Evolutionary conservation across 2,888 invertebrate genomes (phyloP).

Genomic region (Sclerodermus sp.): DNA sequence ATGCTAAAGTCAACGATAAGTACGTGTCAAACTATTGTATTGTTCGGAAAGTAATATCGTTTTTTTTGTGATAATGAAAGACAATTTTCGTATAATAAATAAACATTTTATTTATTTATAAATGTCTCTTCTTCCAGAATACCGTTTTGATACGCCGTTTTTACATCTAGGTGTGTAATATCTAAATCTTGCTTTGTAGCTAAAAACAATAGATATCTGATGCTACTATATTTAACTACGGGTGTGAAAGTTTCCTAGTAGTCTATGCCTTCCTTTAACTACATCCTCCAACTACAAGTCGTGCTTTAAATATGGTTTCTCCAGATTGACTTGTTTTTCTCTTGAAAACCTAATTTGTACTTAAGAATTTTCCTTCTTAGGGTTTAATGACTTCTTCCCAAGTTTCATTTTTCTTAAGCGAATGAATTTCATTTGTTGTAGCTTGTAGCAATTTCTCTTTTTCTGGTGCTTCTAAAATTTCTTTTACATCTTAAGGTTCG

Average conservation of each 20-base stretch:
- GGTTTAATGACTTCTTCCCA: background rate
- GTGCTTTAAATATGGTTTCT: slow-evolving; percentile 9
- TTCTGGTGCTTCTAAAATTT: background rate
- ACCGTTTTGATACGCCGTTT: slow-evolving; percentile 11
- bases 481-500: background rate
- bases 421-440: background rate
- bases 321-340: slow-evolving; percentile 7
- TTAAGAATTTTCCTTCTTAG: slow-evolving; percentile 2
- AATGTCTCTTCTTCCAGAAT: slow-evolving; percentile 9
- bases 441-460: background rate
- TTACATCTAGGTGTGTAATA: slow-evolving; percentile 13
- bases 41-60: too few relatives aligned
- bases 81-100: slow-evolving; percentile 20
- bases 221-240: slow-evolving; percentile 8
- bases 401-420: background rate
- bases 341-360: slow-evolving; percentile 12
- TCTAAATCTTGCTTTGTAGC: slow-evolving; percentile 4
- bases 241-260: slow-evolving; percentile 15
- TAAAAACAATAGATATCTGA: slow-evolving; percentile 8
- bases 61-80: slow-evolving; percentile 22
- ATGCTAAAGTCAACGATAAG: too few relatives aligned
- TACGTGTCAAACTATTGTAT: too few relatives aligned
- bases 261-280: slow-evolving; percentile 11
- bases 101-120: slow-evolving; percentile 24
- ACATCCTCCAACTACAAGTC: slow-evolving; percentile 14